Percentiles rank a stretch among this genome's conserved stretches.
Conservation (phyloP, 2,113 vertebrate genomes). For the Rhinoptilus africanus region DNA sequence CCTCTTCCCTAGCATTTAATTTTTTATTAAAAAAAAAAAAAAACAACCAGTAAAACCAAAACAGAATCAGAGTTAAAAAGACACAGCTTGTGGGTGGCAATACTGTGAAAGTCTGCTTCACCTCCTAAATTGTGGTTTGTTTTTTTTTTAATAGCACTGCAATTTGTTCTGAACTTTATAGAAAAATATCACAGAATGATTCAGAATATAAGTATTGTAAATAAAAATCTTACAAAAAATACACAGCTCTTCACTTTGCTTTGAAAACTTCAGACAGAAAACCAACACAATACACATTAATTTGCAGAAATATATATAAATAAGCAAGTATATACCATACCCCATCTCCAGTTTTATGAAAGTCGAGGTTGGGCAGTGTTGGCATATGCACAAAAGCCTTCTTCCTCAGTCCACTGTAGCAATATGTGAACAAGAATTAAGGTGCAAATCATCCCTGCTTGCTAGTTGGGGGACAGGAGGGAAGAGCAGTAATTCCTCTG, state of each 20-base stretch:
- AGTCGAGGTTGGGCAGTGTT: conserved; percentile 91
- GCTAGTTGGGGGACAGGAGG: background rate
- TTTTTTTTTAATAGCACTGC: background rate
- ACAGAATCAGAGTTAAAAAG: background rate
- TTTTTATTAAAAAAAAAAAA: background rate
- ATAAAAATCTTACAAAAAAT: background rate
- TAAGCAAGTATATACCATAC: conserved; percentile 72
- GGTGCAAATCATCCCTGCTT: conserved; percentile 31
- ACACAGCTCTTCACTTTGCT: background rate
- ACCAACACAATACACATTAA: background rate
- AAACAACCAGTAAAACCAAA: background rate
- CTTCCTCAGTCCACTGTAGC: conserved; percentile 98
- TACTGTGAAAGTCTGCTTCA: background rate
- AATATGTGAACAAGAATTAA: conserved; percentile 91
- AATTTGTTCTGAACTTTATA: background rate
- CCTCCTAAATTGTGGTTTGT: background rate
- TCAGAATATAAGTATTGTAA: background rate
- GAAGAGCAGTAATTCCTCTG: background rate
- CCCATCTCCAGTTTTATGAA: conserved; percentile 91
- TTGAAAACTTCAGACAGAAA: background rate
- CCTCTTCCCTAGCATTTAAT: background rate
- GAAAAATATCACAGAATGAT: background rate
- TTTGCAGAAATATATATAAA: background rate
- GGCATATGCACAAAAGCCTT: conserved; percentile 97
- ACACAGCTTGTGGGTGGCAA: background rate